Evolutionary conservation across 2,113 vertebrate species (phyloP).

Genomic region (Heterochromis multidens): DNA sequence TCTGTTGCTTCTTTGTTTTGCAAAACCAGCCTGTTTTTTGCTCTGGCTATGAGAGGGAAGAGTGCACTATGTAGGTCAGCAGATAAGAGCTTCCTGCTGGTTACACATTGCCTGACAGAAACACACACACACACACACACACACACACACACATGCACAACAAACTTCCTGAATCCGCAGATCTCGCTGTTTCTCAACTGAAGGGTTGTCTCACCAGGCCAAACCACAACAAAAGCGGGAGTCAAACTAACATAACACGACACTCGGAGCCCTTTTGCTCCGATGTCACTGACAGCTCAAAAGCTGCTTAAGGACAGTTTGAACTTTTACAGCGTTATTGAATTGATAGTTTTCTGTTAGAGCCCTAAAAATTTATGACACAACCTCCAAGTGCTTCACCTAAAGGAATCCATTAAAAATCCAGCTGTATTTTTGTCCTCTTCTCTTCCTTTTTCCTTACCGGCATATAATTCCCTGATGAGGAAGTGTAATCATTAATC

Average conservation of each 20-base stretch:
- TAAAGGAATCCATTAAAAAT: not conserved
- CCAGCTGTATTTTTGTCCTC: not conserved
- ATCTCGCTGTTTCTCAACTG: constrained; percentile 8
- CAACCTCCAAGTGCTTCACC: not conserved
- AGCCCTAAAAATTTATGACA: not conserved
- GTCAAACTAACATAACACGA: not conserved
- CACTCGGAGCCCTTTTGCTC: not conserved
- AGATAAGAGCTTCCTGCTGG: constrained; percentile 72
- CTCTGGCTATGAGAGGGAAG: constrained; percentile 36
- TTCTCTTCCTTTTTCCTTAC: not conserved
- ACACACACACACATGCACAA: not conserved
- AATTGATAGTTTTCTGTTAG: not conserved
- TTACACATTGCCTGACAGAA: constrained; percentile 60
- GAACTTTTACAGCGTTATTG: not conserved
- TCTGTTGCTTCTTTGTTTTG: constrained; percentile 24
- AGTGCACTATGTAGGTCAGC: constrained; percentile 70
- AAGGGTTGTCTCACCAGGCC: not conserved
- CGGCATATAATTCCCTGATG: not conserved
- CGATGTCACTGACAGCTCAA: not conserved
- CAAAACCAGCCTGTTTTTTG: constrained; percentile 52
- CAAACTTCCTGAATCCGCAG: constrained; percentile 48
- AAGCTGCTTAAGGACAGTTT: not conserved
- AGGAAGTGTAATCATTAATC: constrained; percentile 30
- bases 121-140: constrained; percentile 6
- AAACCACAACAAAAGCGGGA: not conserved